These are phyloP conservation scores for Listronotus bonariensis DNA, from an alignment of 1,140 invertebrate genomes.

Conservation along the genomic window DNA sequence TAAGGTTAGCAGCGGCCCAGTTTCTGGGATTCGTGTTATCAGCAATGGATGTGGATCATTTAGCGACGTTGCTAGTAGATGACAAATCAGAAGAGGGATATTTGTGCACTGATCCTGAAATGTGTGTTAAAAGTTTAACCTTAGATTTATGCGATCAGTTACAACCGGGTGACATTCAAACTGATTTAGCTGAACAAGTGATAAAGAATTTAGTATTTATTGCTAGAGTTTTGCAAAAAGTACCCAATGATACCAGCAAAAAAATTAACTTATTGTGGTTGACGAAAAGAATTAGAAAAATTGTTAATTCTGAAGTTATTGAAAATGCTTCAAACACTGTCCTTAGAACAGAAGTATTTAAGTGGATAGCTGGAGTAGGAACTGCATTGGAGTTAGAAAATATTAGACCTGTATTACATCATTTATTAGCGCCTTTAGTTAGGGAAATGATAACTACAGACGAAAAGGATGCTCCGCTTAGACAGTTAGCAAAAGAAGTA, in stretches of 20 bases:
- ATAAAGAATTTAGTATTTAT: conserved; percentile 76
- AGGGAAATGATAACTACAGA: conserved; percentile 68
- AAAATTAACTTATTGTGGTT: conserved; percentile 68
- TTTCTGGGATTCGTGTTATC: conserved; percentile 74
- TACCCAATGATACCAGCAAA: conserved; percentile 56
- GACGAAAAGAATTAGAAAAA: conserved; percentile 68
- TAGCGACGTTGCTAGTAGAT: conserved; percentile 59
- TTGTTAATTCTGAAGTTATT: conserved; percentile 74
- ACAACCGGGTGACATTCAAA: conserved; percentile 62
- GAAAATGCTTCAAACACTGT: conserved; percentile 60
- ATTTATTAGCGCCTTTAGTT: conserved; percentile 68
- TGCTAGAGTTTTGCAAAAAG: conserved; percentile 63
- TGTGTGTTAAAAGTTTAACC: conserved; percentile 67
- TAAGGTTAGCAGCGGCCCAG: conserved; percentile 75
- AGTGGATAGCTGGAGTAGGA: conserved; percentile 71
- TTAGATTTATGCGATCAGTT: conserved; percentile 77
- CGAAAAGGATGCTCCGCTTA: conserved; percentile 61
- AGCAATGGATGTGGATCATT: conserved; percentile 64
- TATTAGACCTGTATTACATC: conserved; percentile 60
- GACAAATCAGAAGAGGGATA: conserved; percentile 61
- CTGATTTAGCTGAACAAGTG: conserved; percentile 69
- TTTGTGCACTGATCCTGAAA: conserved; percentile 64
- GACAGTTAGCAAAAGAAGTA: conserved; percentile 69
- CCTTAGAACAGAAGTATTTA: conserved; percentile 72
- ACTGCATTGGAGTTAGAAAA: conserved; percentile 62